Evolutionary conservation across 2,797 vertebrate genomes (phyloP).

Genomic region (Lutjanus campechanus): DNA sequence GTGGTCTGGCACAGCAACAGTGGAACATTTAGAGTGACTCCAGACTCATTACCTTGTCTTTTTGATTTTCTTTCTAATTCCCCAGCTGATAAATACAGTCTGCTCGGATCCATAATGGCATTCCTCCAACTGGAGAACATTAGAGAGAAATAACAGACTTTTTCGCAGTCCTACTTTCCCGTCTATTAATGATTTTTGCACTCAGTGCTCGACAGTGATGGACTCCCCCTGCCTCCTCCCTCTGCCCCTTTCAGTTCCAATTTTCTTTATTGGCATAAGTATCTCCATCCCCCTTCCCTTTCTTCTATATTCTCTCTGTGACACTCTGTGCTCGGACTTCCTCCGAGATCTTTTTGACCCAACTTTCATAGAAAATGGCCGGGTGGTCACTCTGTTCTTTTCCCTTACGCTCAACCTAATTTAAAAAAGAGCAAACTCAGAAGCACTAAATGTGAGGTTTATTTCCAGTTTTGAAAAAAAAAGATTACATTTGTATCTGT

Average conservation of each 20-base stretch:
- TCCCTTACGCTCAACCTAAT: background rate
- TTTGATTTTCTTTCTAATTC: slow-evolving; percentile 54
- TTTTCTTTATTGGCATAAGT: slow-evolving; percentile 42
- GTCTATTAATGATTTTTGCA: slow-evolving; percentile 73
- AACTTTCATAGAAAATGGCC: slow-evolving; percentile 1
- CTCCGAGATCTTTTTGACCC: background rate
- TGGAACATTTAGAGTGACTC: slow-evolving; percentile 35
- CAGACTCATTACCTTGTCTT: slow-evolving; percentile 55
- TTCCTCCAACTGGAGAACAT: slow-evolving; percentile 62
- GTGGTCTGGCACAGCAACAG: slow-evolving; percentile 22
- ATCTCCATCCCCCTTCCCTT: slow-evolving; percentile 9
- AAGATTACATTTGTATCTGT: slow-evolving; percentile 16
- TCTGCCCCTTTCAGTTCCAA: slow-evolving; percentile 56
- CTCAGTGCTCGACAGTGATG: slow-evolving; percentile 75
- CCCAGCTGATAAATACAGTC: slow-evolving; percentile 59
- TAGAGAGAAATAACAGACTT: slow-evolving; percentile 67
- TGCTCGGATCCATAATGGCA: slow-evolving; percentile 61
- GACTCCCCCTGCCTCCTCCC: slow-evolving; percentile 42
- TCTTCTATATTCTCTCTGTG: slow-evolving; percentile 12
- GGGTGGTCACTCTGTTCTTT: slow-evolving; percentile 7
- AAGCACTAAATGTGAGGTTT: background rate
- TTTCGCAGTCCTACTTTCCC: slow-evolving; percentile 60
- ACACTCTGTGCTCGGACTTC: slow-evolving; percentile 26
- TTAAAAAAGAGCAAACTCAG: background rate
- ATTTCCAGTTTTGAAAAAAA: slow-evolving; percentile 6